These are phyloP conservation scores for Papilio machaon DNA, from an alignment of 1,140 invertebrate species.

Conservation along the genomic window DNA sequence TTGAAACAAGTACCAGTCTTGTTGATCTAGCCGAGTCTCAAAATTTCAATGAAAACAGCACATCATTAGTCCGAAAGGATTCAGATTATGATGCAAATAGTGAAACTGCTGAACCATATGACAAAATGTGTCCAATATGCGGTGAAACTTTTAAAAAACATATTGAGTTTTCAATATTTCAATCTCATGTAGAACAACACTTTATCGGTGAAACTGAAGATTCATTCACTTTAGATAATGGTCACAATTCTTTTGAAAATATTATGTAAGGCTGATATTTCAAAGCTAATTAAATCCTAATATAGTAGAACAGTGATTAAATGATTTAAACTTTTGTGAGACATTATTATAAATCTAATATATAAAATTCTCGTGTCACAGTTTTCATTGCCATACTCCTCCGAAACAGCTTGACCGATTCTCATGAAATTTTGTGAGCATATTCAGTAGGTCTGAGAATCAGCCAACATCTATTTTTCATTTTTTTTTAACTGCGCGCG, in stretches of 20 bases:
- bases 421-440: too few species aligned
- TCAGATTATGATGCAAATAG: slow-evolving; percentile 48
- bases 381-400: too few species aligned
- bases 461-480: too few species aligned
- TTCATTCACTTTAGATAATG: slow-evolving; percentile 72
- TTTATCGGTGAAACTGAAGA: slow-evolving; percentile 80
- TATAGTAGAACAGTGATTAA: not conserved
- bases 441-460: too few species aligned
- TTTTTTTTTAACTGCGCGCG: too few species aligned
- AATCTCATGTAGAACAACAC: slow-evolving; percentile 82
- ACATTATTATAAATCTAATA: too few species aligned
- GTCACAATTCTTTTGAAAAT: slow-evolving; percentile 70
- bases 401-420: too few species aligned
- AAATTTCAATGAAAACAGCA: slow-evolving; percentile 56
- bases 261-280: slow-evolving; percentile 46
- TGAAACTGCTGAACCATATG: slow-evolving; percentile 52
- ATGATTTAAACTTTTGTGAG: too few species aligned
- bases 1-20: slow-evolving; percentile 73
- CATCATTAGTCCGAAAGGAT: slow-evolving; percentile 39
- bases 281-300: not conserved
- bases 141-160: slow-evolving; percentile 76
- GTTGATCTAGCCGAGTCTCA: slow-evolving; percentile 68
- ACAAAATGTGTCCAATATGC: slow-evolving; percentile 83
- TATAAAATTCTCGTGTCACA: too few species aligned
- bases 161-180: slow-evolving; percentile 76